Evolutionary conservation across 2,888 invertebrate species (phyloP).

Genomic region (Agrotis puta): DNA sequence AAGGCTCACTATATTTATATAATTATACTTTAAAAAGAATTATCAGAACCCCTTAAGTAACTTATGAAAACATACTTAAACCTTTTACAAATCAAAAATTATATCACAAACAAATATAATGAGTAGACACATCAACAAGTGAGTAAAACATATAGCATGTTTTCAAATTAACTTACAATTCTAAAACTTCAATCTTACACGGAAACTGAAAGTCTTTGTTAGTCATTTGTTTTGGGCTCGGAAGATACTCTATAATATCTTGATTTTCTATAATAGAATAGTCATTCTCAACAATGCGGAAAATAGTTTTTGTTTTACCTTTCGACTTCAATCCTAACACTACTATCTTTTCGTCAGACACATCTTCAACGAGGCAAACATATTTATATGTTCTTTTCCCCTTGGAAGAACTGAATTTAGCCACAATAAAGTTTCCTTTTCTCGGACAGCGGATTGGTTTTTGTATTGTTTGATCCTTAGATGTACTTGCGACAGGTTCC

Average conservation of each 20-base stretch:
- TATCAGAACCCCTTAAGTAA: no score
- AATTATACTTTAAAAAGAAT: no score
- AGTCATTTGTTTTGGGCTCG: background rate
- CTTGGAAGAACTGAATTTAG: background rate
- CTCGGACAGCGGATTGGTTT: background rate
- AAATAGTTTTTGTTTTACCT: background rate
- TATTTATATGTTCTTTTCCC: background rate
- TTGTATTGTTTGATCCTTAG: background rate
- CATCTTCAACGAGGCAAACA: background rate
- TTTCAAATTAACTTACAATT: no score
- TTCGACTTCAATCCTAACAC: background rate
- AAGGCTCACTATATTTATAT: no score
- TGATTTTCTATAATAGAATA: slow-evolving; percentile 2
- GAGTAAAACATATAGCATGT: no score
- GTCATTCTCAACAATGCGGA: background rate
- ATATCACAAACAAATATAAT: no score
- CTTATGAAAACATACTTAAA: no score
- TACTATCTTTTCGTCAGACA: background rate
- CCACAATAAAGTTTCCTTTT: background rate
- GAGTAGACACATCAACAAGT: no score
- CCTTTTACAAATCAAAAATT: no score
- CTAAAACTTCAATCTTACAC: background rate
- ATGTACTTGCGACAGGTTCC: background rate
- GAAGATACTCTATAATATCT: background rate
- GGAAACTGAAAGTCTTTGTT: background rate